Percentiles rank a stretch among this genome's conserved stretches.
phyloP scores from a whole-genome alignment of 1,140 invertebrate species.

The Antheraea mylitta region DNA sequence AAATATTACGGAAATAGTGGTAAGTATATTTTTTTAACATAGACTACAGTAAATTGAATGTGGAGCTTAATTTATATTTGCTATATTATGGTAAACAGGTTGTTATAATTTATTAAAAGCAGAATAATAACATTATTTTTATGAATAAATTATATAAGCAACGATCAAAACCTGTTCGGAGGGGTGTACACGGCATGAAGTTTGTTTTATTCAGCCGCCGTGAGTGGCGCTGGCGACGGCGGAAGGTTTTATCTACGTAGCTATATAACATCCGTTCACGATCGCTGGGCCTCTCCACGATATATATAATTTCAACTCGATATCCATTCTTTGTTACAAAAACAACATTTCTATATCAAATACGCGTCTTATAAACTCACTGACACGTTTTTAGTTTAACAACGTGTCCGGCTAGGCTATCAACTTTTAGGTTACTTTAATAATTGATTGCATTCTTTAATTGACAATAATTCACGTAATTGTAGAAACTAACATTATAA shows the following conservation, averaged over 20 bases:
- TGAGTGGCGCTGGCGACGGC: conserved; percentile 64
- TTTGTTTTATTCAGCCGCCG: conserved; percentile 55
- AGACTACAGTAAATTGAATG: too few relatives aligned
- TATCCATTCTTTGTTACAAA: conserved; percentile 60
- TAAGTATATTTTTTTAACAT: too few relatives aligned
- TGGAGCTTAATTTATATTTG: too few relatives aligned
- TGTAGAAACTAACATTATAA: conserved; percentile 38
- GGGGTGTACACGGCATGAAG: conserved; percentile 69
- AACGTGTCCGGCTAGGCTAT: conserved; percentile 18
- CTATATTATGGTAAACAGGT: too few relatives aligned
- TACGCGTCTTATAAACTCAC: conserved; percentile 42
- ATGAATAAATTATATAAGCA: background rate
- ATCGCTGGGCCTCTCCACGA: conserved; percentile 70
- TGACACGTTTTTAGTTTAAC: conserved; percentile 53
- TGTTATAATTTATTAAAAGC: background rate
- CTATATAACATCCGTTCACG: conserved; percentile 74
- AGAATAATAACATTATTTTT: conserved; percentile 19
- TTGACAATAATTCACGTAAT: conserved; percentile 41
- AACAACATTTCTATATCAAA: conserved; percentile 69
- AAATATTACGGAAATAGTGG: too few relatives aligned
- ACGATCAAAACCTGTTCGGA: conserved; percentile 40
- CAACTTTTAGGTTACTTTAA: conserved; percentile 48
- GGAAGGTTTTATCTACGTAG: conserved; percentile 78
- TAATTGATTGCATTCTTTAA: conserved; percentile 35
- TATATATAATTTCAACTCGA: conserved; percentile 62